Evolutionary conservation across 2,888 invertebrate genomes (phyloP), one percentile per base, ranked within the genome.

Genomic region (Stenoptilia bipunctidactyla): DNA sequence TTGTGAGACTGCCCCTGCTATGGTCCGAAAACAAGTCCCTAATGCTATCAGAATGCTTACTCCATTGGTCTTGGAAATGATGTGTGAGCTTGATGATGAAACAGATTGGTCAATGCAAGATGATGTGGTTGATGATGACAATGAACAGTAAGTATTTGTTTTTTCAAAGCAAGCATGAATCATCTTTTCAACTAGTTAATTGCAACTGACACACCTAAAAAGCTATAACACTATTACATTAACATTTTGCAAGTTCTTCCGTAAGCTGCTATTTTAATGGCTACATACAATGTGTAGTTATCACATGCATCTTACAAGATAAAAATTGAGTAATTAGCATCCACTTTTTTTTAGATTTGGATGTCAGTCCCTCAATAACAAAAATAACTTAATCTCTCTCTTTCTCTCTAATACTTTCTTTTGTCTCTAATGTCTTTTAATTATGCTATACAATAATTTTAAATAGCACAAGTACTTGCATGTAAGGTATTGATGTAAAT

Each of bases 41-140:
- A 92, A 92, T 61, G 96, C 94, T 50, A 88, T 99, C 47, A 88
- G 90, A 34, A 85, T 88, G 41, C 80, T 94, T 51, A 91, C 97
- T 37, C 93, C 95, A 1, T 86, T 95, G 44, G 90, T 97, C 50
- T 85, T 99, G 46, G 90, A 93, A 76, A 92, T 98, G 89, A 95
- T 98, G 94, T 93, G 97, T 38, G 96, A 97, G 58, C 76, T 97
- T 41, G 96, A 97, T 33, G 97, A 97, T 40, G 96, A 96, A 51
- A 90, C 91, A 10, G 92, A 93, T 42, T 97, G 97, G 96, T 88
- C 93, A 15, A 86, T 90, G 40, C 89, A 91, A 33, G 96, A 97
- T 64, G 93, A 96, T 61, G 88, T 93, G 13, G 87, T 91, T 13
- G 97, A 97, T 47, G 97, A 97, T 45, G 98, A 98, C 61, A 94